A percentile compares a stretch with the other conserved stretches of the same genome.
Conservation (phyloP, 2,113 vertebrate genomes). For the Orientallactaga bullata region DNA sequence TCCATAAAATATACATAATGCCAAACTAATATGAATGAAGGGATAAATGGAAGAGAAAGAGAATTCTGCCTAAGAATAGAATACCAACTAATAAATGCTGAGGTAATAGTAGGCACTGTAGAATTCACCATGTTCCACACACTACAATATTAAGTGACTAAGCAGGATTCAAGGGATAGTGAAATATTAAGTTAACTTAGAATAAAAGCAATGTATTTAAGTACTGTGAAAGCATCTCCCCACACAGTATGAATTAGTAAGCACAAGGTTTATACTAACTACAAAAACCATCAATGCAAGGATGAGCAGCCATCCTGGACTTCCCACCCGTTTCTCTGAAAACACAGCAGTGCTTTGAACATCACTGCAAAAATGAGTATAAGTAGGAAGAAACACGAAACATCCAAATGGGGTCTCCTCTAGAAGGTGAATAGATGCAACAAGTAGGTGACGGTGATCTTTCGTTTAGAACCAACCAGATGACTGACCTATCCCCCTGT, state of each 20-base stretch:
- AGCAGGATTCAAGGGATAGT: not conserved
- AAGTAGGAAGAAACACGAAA: not conserved
- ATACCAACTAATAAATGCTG: not conserved
- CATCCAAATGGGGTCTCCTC: not conserved
- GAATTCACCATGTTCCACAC: not conserved
- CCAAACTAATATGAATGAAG: not conserved
- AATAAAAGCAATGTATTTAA: not conserved
- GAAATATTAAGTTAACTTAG: slow-evolving; percentile 17
- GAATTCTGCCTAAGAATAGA: not conserved
- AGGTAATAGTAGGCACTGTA: not conserved
- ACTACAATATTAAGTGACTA: not conserved
- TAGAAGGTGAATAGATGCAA: not conserved
- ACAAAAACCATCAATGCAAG: not conserved
- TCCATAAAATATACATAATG: slow-evolving; percentile 6
- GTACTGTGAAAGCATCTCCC: not conserved
- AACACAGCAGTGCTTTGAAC: not conserved
- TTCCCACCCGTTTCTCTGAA: not conserved
- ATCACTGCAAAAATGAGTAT: not conserved
- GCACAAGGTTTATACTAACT: slow-evolving; percentile 23
- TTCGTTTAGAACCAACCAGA: too few relatives aligned
- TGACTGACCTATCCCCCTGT: not conserved
- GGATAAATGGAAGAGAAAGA: not conserved
- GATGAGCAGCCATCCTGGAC: not conserved
- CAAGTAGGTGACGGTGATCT: too few relatives aligned
- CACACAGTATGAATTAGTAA: slow-evolving; percentile 35